A percentile compares a stretch with the other conserved stretches of the same genome.
Evolutionary conservation across 1,140 invertebrate species (phyloP).

Genomic region (Telenomus remus): DNA sequence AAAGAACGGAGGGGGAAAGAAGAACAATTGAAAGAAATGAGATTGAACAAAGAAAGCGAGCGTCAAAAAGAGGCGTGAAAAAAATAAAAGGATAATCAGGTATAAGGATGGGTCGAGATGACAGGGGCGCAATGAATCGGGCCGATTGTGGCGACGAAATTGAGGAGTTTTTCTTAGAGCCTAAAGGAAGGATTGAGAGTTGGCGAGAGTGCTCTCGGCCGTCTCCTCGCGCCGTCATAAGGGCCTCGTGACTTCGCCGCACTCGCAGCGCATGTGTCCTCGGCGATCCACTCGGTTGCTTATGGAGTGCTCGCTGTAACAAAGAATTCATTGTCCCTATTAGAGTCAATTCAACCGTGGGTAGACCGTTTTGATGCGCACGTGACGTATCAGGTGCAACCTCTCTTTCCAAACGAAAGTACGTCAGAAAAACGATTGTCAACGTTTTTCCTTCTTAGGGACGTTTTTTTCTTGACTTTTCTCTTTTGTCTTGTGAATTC

Average conservation of each 20-base stretch:
- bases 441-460: no score
- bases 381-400: slow-evolving; percentile 19
- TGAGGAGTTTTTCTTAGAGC: slow-evolving; percentile 37
- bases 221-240: slow-evolving; percentile 81
- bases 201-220: slow-evolving; percentile 79
- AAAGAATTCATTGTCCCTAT: slow-evolving; percentile 58
- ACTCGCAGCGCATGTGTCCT: slow-evolving; percentile 75
- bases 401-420: not conserved
- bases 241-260: slow-evolving; percentile 77
- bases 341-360: slow-evolving; percentile 17
- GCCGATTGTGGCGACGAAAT: not conserved
- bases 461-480: no score
- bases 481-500: no score
- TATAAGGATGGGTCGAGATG: not conserved
- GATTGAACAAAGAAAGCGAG: not conserved
- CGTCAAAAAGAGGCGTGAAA: not conserved
- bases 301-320: slow-evolving; percentile 79
- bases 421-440: no score
- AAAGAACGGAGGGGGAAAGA: no score
- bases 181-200: slow-evolving; percentile 66
- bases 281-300: slow-evolving; percentile 79
- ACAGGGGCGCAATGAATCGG: not conserved
- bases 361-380: not conserved
- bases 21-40: no score
- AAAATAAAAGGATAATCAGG: not conserved